phyloP scores from a whole-genome alignment of 2,797 vertebrate species.

The Coendou prehensilis region DNA sequence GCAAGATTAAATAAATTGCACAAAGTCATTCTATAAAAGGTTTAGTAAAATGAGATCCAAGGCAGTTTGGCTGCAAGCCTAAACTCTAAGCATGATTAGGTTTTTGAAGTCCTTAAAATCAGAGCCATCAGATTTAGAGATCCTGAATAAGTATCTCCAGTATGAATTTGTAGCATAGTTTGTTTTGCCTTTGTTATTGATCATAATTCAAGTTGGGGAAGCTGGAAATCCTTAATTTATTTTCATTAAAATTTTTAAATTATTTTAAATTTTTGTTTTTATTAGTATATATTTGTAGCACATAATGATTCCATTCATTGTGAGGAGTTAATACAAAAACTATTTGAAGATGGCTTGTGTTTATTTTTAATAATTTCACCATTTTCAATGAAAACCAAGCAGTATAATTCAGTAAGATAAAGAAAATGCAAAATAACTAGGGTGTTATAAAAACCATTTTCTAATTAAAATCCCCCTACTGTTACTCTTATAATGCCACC shows the following conservation, averaged over 20 bases:
- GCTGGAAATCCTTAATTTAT: background rate
- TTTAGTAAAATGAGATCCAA: background rate
- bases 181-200: background rate
- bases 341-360: background rate
- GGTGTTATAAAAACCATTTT: background rate
- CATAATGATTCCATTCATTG: background rate
- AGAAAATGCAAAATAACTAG: slow-evolving; percentile 31
- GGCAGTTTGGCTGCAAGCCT: background rate
- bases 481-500: background rate
- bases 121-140: background rate
- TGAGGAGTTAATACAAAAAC: background rate
- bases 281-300: background rate
- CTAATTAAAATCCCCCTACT: slow-evolving; percentile 52
- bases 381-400: slow-evolving; percentile 37
- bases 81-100: background rate
- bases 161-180: background rate
- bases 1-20: background rate
- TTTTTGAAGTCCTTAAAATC: background rate
- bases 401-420: slow-evolving; percentile 19
- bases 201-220: background rate
- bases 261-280: background rate
- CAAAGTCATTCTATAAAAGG: background rate
- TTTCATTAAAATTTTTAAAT: background rate
- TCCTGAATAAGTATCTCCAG: background rate
- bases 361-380: slow-evolving; percentile 36